Base-by-base conservation (phyloP, 2,113 vertebrate genomes). In the Daubentonia madagascariensis region DNA sequence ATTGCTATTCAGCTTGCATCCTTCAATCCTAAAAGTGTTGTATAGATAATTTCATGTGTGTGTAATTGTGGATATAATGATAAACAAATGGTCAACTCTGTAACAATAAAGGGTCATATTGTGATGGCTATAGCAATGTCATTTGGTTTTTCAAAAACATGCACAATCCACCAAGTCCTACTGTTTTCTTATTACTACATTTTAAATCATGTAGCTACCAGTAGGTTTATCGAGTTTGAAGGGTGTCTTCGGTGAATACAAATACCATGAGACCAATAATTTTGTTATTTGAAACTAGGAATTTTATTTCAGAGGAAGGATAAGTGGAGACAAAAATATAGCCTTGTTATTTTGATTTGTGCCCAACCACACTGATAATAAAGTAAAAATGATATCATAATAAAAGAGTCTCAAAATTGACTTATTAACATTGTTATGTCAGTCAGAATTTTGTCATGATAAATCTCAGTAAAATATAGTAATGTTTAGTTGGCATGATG, bases 201-300 rank as follows among this genome's bases (percentile, higher is more conserved):
- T 98, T 98, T 98, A 98, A 98, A 97, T 98, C 72, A 97, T 61
- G 63, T 25, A 84, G 17, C 48, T 97, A 92, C 96, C 13, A 37
- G 85, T 90, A 96, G 78, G 20, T 95, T 98, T 97, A 97, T 37
- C 85, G 25, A 94, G 67, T 89, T 95, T 70, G 85, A 96, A 90
- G 3, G 50, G 50, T 75, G 9, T 95, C 80, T 87, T 85, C 63
- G 92, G 14, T 84, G 95, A 97, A 97, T 96, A 95, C 35, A 96
- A 97, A 98, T 89, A 32, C 0, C 28, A 93, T 45, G 40, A 83
- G 30, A 43, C 6, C 48, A 94, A 89, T 90, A 95, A 87, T 96
- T 98, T 87, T 96, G 14, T 87, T 97, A 32, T 5, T 85, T 91
- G 78, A 86, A 95, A 57, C 2, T 2, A 91, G 28, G 0, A 79